phyloP scores from a whole-genome alignment of 1,140 invertebrate genomes.

The Hypothenemus hampei region DNA sequence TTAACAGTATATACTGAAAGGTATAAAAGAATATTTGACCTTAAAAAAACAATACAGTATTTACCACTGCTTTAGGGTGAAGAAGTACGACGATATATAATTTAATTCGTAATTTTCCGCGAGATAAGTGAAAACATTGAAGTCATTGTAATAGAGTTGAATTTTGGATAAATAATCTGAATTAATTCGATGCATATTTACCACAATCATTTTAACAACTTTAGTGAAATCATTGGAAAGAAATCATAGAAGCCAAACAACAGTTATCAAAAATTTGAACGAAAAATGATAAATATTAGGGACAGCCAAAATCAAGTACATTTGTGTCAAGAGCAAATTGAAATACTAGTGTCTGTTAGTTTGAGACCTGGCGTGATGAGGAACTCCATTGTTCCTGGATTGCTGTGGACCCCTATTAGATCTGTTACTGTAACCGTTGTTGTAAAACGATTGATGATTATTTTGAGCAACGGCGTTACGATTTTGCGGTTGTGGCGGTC shows the following conservation, averaged over 20 bases:
- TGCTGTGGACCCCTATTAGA: constrained; percentile 19
- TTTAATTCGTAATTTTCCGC: too few relatives aligned
- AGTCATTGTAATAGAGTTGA: too few relatives aligned
- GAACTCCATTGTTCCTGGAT: constrained; percentile 22
- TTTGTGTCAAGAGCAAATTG: neutral
- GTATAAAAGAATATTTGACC: constrained; percentile 4
- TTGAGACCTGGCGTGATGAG: constrained; percentile 14
- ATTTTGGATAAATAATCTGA: too few relatives aligned
- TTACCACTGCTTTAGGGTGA: neutral
- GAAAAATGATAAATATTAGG: neutral
- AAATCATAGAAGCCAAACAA: too few relatives aligned
- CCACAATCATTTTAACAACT: too few relatives aligned
- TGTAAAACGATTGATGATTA: constrained; percentile 38
- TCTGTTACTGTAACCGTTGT: constrained; percentile 41
- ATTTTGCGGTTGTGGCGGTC: constrained; percentile 7
- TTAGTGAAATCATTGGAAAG: too few relatives aligned
- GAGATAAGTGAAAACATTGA: too few relatives aligned
- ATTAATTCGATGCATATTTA: too few relatives aligned
- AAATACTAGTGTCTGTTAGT: constrained; percentile 20
- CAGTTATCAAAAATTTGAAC: too few relatives aligned
- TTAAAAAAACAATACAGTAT: neutral
- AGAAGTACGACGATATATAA: too few relatives aligned
- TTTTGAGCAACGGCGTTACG: constrained; percentile 21
- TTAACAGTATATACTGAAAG: neutral
- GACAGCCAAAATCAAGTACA: constrained; percentile 14